Conservation (phyloP, 2,888 invertebrate species). For the Cacoxenus indagator region DNA sequence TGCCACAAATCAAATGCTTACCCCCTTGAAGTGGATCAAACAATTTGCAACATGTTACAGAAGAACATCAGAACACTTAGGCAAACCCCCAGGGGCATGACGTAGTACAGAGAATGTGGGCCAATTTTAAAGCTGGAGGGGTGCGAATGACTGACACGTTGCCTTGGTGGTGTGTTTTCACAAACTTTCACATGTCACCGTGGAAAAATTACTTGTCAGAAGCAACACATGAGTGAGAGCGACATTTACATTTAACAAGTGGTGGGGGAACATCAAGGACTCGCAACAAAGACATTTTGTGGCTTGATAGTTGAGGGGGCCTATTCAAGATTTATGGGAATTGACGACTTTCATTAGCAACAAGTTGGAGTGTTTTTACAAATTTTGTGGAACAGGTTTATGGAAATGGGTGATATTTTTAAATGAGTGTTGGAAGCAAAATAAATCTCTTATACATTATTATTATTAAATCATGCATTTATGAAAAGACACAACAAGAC, state of each 20-base stretch:
- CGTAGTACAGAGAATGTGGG: background rate
- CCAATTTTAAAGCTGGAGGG: background rate
- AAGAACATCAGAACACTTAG: background rate
- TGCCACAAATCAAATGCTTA: constrained; percentile 6
- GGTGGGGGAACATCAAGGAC: background rate
- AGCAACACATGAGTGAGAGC: background rate
- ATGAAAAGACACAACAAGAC: background rate
- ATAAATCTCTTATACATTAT: too few relatives aligned
- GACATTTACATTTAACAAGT: background rate
- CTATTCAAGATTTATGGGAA: constrained; percentile 11
- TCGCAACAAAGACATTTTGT: background rate
- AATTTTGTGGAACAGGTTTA: background rate
- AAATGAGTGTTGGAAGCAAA: too few relatives aligned
- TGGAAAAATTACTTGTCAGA: constrained; percentile 1
- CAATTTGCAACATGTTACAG: constrained; percentile 21
- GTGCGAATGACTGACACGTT: background rate
- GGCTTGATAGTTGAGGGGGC: background rate
- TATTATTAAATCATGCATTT: background rate
- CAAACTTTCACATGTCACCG: constrained; percentile 17
- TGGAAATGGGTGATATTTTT: too few relatives aligned
- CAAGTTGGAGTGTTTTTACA: constrained; percentile 16
- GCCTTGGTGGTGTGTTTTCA: constrained; percentile 3
- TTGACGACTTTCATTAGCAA: constrained; percentile 13
- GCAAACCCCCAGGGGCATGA: background rate
- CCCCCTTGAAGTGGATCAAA: constrained; percentile 16